These are phyloP conservation scores for Acomys russatus DNA, from an alignment of 2,797 vertebrate genomes.

Conservation along the genomic window DNA sequence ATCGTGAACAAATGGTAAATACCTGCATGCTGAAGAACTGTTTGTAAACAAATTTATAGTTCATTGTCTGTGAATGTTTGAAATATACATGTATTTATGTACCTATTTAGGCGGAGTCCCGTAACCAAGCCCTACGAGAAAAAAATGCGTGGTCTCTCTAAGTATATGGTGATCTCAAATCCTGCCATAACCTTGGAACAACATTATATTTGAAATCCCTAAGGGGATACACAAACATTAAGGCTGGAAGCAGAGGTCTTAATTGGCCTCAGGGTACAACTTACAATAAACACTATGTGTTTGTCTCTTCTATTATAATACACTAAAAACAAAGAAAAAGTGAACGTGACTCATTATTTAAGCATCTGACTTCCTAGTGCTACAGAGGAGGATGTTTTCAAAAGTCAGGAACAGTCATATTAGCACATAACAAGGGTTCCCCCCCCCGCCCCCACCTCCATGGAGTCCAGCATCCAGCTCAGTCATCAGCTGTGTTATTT, in stretches of 20 bases:
- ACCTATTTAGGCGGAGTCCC: no score
- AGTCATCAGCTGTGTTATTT: constrained; percentile 6
- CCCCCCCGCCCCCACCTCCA: neutral
- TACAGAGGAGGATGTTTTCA: constrained; percentile 28
- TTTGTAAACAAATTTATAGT: neutral
- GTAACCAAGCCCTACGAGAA: neutral
- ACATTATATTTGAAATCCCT: constrained; percentile 27
- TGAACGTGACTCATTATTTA: constrained; percentile 63
- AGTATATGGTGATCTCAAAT: neutral
- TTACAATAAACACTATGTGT: constrained; percentile 19
- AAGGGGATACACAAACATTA: neutral
- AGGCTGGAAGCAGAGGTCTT: constrained; percentile 51
- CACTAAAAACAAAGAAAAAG: constrained; percentile 42
- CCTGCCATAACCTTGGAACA: neutral
- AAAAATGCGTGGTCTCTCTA: neutral
- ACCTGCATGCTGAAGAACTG: neutral
- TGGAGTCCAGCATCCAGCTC: neutral
- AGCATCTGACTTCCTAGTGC: constrained; percentile 43
- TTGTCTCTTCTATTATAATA: constrained; percentile 50
- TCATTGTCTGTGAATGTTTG: neutral
- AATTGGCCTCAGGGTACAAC: constrained; percentile 58
- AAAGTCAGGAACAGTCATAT: constrained; percentile 57
- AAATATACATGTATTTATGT: neutral
- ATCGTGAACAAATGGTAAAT: neutral
- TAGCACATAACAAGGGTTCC: constrained; percentile 59